These are phyloP conservation scores for Rhinoderma darwinii DNA, from an alignment of 2,113 vertebrate species.

Conservation along the genomic window DNA sequence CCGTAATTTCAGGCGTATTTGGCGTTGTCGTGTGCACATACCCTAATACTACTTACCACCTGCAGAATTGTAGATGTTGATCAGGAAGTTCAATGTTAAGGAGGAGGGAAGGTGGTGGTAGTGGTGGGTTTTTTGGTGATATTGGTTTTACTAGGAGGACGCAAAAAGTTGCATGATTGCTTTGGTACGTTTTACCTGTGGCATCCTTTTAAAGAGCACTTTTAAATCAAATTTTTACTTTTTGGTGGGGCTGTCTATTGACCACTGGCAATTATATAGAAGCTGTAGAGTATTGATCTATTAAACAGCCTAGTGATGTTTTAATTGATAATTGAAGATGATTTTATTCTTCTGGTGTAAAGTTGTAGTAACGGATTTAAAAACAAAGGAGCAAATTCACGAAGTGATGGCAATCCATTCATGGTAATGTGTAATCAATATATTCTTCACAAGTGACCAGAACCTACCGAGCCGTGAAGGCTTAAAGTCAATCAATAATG, in stretches of 20 bases:
- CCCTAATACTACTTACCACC: no score
- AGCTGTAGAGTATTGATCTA: not conserved
- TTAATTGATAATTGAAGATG: conserved; percentile 20
- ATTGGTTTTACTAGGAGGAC: no score
- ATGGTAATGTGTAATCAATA: conserved; percentile 71
- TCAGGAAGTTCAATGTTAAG: no score
- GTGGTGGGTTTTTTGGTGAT: no score
- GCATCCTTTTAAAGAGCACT: no score
- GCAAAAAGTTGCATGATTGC: no score
- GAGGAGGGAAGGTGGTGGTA: no score
- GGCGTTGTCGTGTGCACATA: no score
- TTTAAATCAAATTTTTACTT: not conserved
- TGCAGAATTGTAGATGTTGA: no score
- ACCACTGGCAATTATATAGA: not conserved
- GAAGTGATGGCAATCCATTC: conserved; percentile 60
- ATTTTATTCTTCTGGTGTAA: not conserved
- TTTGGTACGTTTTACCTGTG: no score
- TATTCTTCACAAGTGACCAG: conserved; percentile 61
- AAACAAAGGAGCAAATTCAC: not conserved
- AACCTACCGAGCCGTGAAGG: conserved; percentile 60
- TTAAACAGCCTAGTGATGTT: conserved; percentile 1
- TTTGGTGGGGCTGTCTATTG: not conserved
- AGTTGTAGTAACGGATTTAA: not conserved
- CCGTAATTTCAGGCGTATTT: no score
- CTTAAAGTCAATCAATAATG: conserved; percentile 61